Evolutionary conservation across 2,888 invertebrate genomes (phyloP), one percentile per base, ranked within the genome.

Genomic region (Sphaerophoria taeniata): DNA sequence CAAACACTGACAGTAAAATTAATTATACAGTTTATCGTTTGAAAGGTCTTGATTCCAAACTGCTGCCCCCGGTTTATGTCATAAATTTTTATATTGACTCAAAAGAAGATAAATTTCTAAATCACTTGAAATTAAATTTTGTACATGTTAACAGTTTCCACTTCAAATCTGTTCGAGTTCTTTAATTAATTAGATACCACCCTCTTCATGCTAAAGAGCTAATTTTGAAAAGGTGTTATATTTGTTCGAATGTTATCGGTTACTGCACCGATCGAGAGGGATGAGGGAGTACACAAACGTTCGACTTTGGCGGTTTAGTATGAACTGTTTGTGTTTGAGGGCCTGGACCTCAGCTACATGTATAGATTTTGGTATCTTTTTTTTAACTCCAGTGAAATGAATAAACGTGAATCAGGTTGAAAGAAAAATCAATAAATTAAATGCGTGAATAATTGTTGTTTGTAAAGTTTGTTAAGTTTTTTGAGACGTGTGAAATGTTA

Each of bases 401-500:
- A 65, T 65, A 16, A 65, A 49, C 49, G 49, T 49, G 65, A 65
- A 49, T 49, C 65, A 65, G 11, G 11, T 31, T 33, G 34, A 49
- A 45, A 45, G 31, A 63, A 63, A 45, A 45, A 33, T 63, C 45
- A 63, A 49, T 63, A 63, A 63, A 12, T 24, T 11, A 63, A 63
- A 63, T 63, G 47, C 45, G 47, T 34, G 47, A 33, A 9, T 7
- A 43, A 6, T 16, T 45, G 45, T 45, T 31, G 24, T 60, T 24
- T 61, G 5, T 47, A 47, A 31, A 36, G 16, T 65, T 36, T 49
- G 49, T 49, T 36, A 34, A 49, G 34, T 16, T 49, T 12, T 65
- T 65, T 36, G 16, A 24, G 14, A 65, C 16, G 49, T 65, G 65
- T 65, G 65, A 65, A 65, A 65, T 16, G 2, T 36, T 49, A 65